These are phyloP conservation scores for Gavialis gangeticus DNA, from an alignment of 2,113 vertebrate species.

Conservation along the genomic window DNA sequence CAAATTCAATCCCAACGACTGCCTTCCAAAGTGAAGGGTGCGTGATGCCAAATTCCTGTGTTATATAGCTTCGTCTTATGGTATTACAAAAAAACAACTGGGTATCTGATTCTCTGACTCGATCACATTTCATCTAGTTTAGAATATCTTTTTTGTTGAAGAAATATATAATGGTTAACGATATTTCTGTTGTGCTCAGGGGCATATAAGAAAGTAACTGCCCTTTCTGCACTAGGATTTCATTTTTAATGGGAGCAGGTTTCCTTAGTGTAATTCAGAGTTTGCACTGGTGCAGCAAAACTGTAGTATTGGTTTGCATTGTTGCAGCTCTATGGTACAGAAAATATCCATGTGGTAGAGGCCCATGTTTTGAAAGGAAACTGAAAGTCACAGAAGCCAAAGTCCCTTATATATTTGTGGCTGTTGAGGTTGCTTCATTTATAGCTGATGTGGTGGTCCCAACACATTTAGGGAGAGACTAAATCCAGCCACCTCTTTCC, in stretches of 20 bases:
- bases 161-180: not conserved
- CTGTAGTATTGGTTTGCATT: too few relatives aligned
- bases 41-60: not conserved
- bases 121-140: not conserved
- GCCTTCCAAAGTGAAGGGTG: not conserved
- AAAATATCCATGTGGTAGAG: rapidly evolving
- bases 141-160: not conserved
- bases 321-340: too few relatives aligned
- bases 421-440: rapidly evolving
- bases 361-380: rapidly evolving
- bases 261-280: too few relatives aligned
- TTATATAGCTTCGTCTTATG: not conserved
- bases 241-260: too few relatives aligned
- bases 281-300: too few relatives aligned
- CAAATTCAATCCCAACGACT: not conserved
- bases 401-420: rapidly evolving
- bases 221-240: too few relatives aligned
- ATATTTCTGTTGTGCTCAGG: not conserved
- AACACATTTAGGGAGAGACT: rapidly evolving
- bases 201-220: not conserved
- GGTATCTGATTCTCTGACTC: not conserved
- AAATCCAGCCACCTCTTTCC: rapidly evolving
- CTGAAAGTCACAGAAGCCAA: rapidly evolving
- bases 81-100: not conserved
- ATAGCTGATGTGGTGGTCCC: rapidly evolving